phyloP scores from a whole-genome alignment of 2,888 invertebrate genomes.

The Dolomedes plantarius region DNA sequence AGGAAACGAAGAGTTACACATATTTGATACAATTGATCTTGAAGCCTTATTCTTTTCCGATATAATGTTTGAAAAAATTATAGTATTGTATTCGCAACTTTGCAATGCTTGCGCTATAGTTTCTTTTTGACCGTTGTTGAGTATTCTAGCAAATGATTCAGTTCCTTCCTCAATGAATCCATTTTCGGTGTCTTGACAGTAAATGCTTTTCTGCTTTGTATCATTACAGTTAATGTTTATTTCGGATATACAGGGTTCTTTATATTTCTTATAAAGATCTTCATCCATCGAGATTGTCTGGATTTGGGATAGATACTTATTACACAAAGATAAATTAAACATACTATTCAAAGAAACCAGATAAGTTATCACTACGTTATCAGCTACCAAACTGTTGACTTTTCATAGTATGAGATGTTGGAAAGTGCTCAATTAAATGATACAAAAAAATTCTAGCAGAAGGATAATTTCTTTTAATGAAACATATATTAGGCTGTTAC shows the following conservation, averaged over 20 bases:
- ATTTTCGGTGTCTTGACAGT: neutral
- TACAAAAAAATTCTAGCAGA: too few relatives aligned
- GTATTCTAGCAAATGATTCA: neutral
- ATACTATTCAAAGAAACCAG: neutral
- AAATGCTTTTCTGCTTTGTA: neutral
- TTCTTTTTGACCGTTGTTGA: neutral
- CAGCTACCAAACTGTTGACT: too few relatives aligned
- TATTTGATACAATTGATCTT: neutral
- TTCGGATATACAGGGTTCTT: slow-evolving; percentile 21
- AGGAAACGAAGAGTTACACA: neutral
- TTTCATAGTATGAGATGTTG: too few relatives aligned
- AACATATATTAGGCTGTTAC: too few relatives aligned
- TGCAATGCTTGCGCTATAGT: neutral
- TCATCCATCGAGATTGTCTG: slow-evolving; percentile 66
- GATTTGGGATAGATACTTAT: slow-evolving; percentile 56
- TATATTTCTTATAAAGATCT: slow-evolving; percentile 30
- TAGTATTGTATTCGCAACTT: neutral
- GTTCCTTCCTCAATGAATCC: neutral
- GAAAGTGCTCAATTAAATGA: too few relatives aligned
- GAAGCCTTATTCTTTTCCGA: neutral
- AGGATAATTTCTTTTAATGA: too few relatives aligned
- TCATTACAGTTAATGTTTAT: neutral
- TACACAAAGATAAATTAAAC: slow-evolving; percentile 19
- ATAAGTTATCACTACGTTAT: too few relatives aligned
- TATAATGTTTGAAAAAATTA: neutral